These are phyloP conservation scores for Poecilobothrus nobilitatus DNA, from an alignment of 2,888 invertebrate genomes.

Conservation along the genomic window DNA sequence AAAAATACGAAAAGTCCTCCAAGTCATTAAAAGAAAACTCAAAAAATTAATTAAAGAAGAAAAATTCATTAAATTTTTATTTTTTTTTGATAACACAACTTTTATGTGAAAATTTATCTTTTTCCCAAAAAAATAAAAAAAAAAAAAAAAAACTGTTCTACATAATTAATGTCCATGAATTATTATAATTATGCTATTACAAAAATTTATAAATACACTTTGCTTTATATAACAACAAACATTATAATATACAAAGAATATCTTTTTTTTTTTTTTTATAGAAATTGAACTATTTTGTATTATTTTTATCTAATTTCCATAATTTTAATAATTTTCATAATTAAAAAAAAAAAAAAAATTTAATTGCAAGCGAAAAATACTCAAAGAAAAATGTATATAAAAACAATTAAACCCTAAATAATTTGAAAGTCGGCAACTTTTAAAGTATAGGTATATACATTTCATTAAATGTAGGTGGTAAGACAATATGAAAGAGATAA, in stretches of 20 bases:
- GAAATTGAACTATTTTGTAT: background rate
- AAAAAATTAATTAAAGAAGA: background rate
- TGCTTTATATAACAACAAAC: background rate
- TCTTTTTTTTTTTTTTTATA: no score
- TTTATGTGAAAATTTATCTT: background rate
- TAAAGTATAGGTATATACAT: no score
- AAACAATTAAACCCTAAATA: no score
- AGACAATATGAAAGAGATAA: no score
- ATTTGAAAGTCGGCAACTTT: no score
- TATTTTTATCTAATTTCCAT: background rate
- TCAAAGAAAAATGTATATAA: background rate
- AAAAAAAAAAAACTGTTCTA: background rate
- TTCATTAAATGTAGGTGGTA: no score
- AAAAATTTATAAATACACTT: background rate
- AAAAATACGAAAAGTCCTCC: background rate
- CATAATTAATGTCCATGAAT: constrained; percentile 3
- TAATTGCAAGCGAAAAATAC: background rate
- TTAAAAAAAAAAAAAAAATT: background rate
- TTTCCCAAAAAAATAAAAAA: background rate
- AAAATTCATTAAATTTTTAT: background rate
- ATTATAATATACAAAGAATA: background rate
- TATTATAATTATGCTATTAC: background rate
- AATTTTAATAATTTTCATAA: constrained; percentile 1
- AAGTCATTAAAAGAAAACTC: background rate
- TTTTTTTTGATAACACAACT: constrained; percentile 1